phyloP scores from a whole-genome alignment of 2,888 invertebrate species.

The Apotomis turbidana region DNA sequence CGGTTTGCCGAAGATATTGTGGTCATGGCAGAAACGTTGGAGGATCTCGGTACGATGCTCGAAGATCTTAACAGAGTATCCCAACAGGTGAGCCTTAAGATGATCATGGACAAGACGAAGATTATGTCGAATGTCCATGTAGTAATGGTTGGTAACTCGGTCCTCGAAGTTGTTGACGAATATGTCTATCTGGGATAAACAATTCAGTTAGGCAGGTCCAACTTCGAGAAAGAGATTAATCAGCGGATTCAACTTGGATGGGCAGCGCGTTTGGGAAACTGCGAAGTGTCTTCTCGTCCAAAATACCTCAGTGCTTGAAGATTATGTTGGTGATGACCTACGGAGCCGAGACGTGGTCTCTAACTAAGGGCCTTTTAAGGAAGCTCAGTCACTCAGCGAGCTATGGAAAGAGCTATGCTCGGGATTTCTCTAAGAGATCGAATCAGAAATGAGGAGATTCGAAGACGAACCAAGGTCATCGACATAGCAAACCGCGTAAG shows the following conservation, averaged over 20 bases:
- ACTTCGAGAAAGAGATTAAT: too few relatives aligned
- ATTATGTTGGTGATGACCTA: too few relatives aligned
- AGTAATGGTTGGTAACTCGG: background rate
- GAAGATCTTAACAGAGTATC: background rate
- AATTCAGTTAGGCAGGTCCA: conserved; percentile 2
- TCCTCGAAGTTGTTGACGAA: conserved; percentile 2
- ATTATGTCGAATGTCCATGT: background rate
- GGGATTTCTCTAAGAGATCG: conserved; percentile 1
- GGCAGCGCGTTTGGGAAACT: background rate
- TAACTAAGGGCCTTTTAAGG: background rate
- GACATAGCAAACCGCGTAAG: background rate
- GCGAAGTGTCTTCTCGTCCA: background rate
- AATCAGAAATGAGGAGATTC: background rate
- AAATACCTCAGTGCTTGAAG: too few relatives aligned
- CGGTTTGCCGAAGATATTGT: background rate
- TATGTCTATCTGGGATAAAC: background rate
- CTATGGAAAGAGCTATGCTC: conserved; percentile 13
- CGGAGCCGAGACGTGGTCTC: too few relatives aligned
- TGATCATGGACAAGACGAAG: background rate
- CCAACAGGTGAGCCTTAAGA: background rate
- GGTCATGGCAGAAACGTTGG: background rate
- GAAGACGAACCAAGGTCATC: background rate
- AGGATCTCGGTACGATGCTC: background rate
- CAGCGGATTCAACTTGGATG: too few relatives aligned
- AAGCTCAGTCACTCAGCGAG: conserved; percentile 9